Evolutionary conservation across 2,797 vertebrate genomes (phyloP).

Genomic region (Percopsis omiscomaycus): DNA sequence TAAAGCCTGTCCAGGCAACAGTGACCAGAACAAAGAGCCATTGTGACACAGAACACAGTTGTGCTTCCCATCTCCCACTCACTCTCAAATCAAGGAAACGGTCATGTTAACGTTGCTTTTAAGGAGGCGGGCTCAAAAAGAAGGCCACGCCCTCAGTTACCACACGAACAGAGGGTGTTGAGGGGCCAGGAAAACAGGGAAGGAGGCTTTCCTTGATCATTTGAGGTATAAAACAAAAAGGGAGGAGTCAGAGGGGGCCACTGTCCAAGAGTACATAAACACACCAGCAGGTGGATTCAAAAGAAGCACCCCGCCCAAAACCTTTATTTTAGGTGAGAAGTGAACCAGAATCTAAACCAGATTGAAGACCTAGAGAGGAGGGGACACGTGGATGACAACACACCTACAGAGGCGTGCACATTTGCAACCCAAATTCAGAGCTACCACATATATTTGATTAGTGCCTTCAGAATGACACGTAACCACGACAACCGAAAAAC

Average conservation of each 20-base stretch:
- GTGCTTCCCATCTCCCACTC: conserved; percentile 56
- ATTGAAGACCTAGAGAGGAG: conserved; percentile 4
- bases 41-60: conserved; percentile 68
- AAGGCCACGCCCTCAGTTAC: conserved; percentile 48
- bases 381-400: conserved; percentile 2
- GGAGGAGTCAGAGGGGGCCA: neutral
- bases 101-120: conserved; percentile 67
- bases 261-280: neutral
- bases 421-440: conserved; percentile 74
- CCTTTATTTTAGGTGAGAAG: neutral
- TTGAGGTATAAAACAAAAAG: conserved; percentile 52
- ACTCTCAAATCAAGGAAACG: conserved; percentile 69
- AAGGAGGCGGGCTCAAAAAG: conserved; percentile 61
- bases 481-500: conserved; percentile 83
- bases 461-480: conserved; percentile 75
- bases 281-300: conserved; percentile 6
- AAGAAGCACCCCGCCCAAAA: neutral
- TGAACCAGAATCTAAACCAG: too few relatives aligned
- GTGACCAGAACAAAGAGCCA: conserved; percentile 72
- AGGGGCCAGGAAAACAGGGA: conserved; percentile 23
- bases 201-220: conserved; percentile 25
- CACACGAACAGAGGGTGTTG: conserved; percentile 45
- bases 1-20: conserved; percentile 68
- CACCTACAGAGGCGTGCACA: conserved; percentile 43
- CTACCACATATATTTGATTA: conserved; percentile 79